Conservation (phyloP, 1,140 invertebrate genomes). For the Stegodyphus mimosarum region DNA sequence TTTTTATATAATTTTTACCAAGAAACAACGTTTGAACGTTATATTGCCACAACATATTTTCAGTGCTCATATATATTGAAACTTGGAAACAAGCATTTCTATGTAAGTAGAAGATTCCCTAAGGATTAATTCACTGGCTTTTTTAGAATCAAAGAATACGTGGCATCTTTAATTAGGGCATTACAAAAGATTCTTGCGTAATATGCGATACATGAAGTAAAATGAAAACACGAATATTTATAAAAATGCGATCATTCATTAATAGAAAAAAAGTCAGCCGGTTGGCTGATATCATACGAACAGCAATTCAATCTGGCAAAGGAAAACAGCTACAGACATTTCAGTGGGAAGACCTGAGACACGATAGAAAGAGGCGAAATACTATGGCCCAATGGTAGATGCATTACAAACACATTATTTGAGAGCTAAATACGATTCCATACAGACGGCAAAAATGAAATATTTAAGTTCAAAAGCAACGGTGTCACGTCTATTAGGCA, state of each 20-base stretch:
- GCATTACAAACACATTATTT: too few relatives aligned
- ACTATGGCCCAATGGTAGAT: neutral
- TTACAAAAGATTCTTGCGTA: slow-evolving; percentile 26
- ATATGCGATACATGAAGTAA: slow-evolving; percentile 39
- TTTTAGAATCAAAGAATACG: slow-evolving; percentile 16
- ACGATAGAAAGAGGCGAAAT: slow-evolving; percentile 29
- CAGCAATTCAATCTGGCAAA: slow-evolving; percentile 20
- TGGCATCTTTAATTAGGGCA: slow-evolving; percentile 11
- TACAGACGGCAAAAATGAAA: too few relatives aligned
- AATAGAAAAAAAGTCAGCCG: slow-evolving; percentile 21
- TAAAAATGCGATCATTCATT: slow-evolving; percentile 9
- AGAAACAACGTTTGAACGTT: slow-evolving; percentile 51
- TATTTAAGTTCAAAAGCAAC: too few relatives aligned
- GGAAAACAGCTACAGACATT: slow-evolving; percentile 47
- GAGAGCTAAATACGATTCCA: too few relatives aligned
- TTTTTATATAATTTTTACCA: slow-evolving; percentile 1
- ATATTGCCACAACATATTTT: slow-evolving; percentile 35
- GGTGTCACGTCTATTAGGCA: too few relatives aligned
- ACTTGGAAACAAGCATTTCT: slow-evolving; percentile 20
- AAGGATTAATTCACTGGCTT: slow-evolving; percentile 12
- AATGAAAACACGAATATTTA: slow-evolving; percentile 25
- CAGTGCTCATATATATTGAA: slow-evolving; percentile 36
- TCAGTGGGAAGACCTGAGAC: slow-evolving; percentile 52
- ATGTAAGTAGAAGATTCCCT: slow-evolving; percentile 23
- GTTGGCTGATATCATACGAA: slow-evolving; percentile 13